Evolutionary conservation across 2,888 invertebrate species (phyloP).

Genomic region (Oxycera nigricornis): DNA sequence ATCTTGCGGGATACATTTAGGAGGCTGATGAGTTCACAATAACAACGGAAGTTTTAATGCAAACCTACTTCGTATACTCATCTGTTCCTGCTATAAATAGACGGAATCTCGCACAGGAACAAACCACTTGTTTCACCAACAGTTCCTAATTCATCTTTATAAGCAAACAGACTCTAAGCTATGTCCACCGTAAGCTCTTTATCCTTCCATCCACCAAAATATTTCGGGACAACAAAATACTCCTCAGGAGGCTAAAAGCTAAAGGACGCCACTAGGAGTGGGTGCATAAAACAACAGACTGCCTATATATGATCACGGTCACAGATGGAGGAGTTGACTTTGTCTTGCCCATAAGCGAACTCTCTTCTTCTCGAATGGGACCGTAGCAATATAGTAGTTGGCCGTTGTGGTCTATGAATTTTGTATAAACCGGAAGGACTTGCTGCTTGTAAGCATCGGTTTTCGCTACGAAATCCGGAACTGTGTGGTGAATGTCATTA

Average conservation of each 20-base stretch:
- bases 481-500: slow-evolving; percentile 38
- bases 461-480: slow-evolving; percentile 21
- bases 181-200: neutral
- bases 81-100: neutral
- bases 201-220: neutral
- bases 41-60: neutral
- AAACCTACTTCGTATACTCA: neutral
- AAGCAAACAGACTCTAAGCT: neutral
- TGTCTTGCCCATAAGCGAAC: neutral
- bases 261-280: neutral
- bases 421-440: slow-evolving; percentile 36
- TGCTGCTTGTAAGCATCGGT: slow-evolving; percentile 35
- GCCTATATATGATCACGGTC: neutral
- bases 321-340: neutral
- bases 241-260: neutral
- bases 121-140: neutral
- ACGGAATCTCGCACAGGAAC: neutral
- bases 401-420: slow-evolving; percentile 35
- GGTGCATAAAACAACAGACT: neutral
- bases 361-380: neutral
- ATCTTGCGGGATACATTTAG: too few relatives aligned
- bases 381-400: slow-evolving; percentile 9
- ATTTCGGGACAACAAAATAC: neutral
- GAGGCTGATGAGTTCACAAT: too few relatives aligned
- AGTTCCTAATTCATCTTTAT: neutral